Percentiles rank a stretch among this genome's conserved stretches.
These are phyloP conservation scores for Pipistrellus pygmaeus DNA, from an alignment of 2,797 vertebrate species.

Conservation along the genomic window DNA sequence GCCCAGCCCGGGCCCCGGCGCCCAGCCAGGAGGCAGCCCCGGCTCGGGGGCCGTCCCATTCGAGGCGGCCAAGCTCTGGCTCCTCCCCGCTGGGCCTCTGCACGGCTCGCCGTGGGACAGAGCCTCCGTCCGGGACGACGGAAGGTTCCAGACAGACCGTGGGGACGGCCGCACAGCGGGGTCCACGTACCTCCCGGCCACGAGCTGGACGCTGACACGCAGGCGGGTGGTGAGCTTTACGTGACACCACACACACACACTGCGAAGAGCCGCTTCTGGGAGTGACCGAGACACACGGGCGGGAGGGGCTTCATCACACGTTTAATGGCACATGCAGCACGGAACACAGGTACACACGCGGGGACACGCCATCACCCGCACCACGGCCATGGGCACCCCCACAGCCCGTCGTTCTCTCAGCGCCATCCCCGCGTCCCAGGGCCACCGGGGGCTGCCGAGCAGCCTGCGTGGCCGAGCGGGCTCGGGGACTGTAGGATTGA, in stretches of 20 bases:
- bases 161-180: fast-evolving
- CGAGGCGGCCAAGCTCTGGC: fast-evolving
- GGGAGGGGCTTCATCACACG: background rate
- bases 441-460: background rate
- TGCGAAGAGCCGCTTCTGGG: background rate
- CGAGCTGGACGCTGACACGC: fast-evolving
- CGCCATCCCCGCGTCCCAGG: fast-evolving
- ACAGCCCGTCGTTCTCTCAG: fast-evolving
- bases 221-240: fast-evolving
- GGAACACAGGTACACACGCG: fast-evolving
- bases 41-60: background rate
- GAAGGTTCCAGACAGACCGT: fast-evolving
- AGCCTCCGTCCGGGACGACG: background rate
- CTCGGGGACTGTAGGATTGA: fast-evolving
- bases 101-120: fast-evolving
- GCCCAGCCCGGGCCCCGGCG: background rate
- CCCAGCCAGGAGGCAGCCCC: background rate
- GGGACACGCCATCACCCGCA: background rate
- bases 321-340: constrained; percentile 72
- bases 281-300: background rate
- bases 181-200: fast-evolving
- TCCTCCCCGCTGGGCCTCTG: fast-evolving
- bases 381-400: background rate
- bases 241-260: background rate
- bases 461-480: background rate